Base-by-base conservation (phyloP, 2,113 vertebrate species). In the Anthoscopus minutus region DNA sequence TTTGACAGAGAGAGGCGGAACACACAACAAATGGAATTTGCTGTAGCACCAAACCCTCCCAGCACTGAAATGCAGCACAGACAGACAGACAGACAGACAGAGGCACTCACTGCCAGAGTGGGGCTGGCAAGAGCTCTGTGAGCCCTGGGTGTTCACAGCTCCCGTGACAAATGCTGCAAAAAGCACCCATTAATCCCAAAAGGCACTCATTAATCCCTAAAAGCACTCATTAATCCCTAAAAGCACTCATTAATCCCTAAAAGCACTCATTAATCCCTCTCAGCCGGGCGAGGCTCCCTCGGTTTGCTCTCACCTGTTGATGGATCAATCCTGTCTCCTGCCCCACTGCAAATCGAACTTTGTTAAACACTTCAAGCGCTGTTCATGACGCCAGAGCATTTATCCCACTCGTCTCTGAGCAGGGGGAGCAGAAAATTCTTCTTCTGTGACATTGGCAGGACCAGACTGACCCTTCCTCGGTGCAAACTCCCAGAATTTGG, bases 361-460 rank as follows among this genome's bases (percentile, higher is more conserved):
- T 3, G 19, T 28, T 14, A 12, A 64, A 50, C 20, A 1, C 44
- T 70, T 19, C 13, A 25, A 8, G 24, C 10, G 6, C 3, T 11
- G 14, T 1, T 18, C 0, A 0, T 22, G 17, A 14, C 12, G 3
- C 9, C 44, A 38, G 40, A 73, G 45, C 20, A 13, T 20, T 70
- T 38, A 31, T 15, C n/a, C 54, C 30, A 5, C 15, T 15, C 1
- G 17, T 3, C 30, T 17, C 17, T 7, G 24, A 64, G 21, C 13
- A 33, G 54, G 40, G 40, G 40, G 40, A 40, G 40, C 42, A 42
- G 42, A 30, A 51, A 42, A 45, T 2, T 5, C 5, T 22, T 15
- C 6, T 7, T 15, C 6, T 7, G 42, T 1, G 30, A 23, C 33
- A n/a, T 3, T 23, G 42, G 38, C 62, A 57, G 30, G n/a, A 8